Conservation (phyloP, 2,888 invertebrate genomes). For the Vesta saturnalis region DNA sequence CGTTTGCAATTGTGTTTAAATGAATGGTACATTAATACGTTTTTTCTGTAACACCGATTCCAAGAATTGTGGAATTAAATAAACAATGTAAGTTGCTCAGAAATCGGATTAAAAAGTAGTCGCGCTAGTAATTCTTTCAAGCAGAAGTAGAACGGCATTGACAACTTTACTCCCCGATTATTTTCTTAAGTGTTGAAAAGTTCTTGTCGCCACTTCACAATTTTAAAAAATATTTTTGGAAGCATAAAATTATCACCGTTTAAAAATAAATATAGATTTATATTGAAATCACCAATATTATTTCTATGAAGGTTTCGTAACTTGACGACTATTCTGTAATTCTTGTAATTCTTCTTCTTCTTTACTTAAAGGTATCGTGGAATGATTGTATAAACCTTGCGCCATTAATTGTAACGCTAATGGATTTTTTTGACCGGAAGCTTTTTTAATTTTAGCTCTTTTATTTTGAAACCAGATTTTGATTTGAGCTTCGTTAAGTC, state of each 20-base stretch:
- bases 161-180: conserved; percentile 36
- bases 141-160: conserved; percentile 33
- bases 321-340: conserved; percentile 58
- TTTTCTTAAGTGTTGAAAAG: conserved; percentile 32
- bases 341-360: conserved; percentile 79
- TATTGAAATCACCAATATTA: conserved; percentile 23
- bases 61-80: conserved; percentile 57
- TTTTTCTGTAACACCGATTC: conserved; percentile 53
- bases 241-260: conserved; percentile 51
- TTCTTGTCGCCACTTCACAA: conserved; percentile 34
- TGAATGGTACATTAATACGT: conserved; percentile 58
- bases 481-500: conserved; percentile 95
- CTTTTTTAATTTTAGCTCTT: conserved; percentile 96
- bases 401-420: conserved; percentile 92
- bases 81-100: conserved; percentile 55
- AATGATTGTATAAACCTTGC: conserved; percentile 93
- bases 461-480: conserved; percentile 99
- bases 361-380: conserved; percentile 80
- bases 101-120: conserved; percentile 52
- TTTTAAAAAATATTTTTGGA: conserved; percentile 40
- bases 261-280: conserved; percentile 26
- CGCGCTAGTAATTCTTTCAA: conserved; percentile 48
- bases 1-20: conserved; percentile 59
- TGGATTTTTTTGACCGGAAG: conserved; percentile 84
- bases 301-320: conserved; percentile 27